Evolutionary conservation across 2,888 invertebrate genomes (phyloP).

Genomic region (Nomada hirtipes): DNA sequence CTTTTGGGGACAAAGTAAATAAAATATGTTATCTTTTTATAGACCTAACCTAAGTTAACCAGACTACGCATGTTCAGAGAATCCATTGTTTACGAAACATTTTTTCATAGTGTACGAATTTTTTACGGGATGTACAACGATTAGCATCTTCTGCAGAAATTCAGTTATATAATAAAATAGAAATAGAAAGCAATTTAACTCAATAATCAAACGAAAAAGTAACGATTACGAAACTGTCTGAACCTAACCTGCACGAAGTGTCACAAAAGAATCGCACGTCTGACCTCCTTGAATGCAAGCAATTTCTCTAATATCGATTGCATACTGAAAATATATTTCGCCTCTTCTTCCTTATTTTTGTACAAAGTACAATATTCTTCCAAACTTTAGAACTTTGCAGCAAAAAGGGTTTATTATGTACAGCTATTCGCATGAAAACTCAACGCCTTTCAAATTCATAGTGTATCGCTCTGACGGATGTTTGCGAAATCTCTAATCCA

Average conservation of each 20-base stretch:
- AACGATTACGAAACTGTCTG: neutral
- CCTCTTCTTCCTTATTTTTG: neutral
- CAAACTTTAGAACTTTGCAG: neutral
- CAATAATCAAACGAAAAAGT: slow-evolving; percentile 1
- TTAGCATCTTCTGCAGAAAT: neutral
- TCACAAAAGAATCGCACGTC: neutral
- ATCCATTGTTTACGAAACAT: neutral
- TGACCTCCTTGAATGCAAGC: neutral
- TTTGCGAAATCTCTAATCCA: neutral
- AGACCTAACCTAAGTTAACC: slow-evolving; percentile 14
- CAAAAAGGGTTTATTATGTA: neutral
- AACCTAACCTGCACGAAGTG: slow-evolving; percentile 18
- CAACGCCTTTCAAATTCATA: too few species aligned
- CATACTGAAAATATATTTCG: neutral
- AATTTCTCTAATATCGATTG: neutral
- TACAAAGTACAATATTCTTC: neutral
- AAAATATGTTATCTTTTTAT: neutral
- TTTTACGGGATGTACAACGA: neutral
- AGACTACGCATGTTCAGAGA: neutral
- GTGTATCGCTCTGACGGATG: neutral
- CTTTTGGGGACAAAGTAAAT: neutral
- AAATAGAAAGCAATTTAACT: slow-evolving; percentile 1
- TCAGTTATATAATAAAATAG: neutral
- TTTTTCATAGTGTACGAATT: neutral
- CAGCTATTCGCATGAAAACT: neutral